Base-by-base conservation (phyloP, 2,888 invertebrate species). In the Chouioia cunea region DNA sequence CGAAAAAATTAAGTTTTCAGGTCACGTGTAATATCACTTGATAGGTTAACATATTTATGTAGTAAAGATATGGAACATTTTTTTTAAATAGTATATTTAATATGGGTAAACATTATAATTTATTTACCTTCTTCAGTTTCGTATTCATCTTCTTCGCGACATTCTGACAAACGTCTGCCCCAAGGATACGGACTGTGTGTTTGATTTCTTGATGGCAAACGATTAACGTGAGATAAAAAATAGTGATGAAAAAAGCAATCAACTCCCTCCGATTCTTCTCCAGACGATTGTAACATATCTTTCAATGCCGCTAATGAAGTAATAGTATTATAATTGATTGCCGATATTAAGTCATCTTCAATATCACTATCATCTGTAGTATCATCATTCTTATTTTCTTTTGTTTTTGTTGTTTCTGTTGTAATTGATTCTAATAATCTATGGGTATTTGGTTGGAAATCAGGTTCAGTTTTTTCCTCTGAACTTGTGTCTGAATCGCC, bases 71-170 rank as follows among this genome's bases (percentile, higher is more conserved):
- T 27, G 3, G 3, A 27, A 27, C 6, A 4, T 6, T 27, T 27
- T 27, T 27, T 6, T 27, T 6, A 27, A 4, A 27, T 27, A 27
- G 27, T 27, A 4, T 27, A 27, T 27, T 27, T 4, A 27, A 27
- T 4, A 27, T 3, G 3, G 6, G 3, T 27, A 27, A 27, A 4
- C 6, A 27, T 27, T 27, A 6, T 27, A 27, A 27, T 27, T 54
- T 10, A 54, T 23, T 56, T 70, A 85, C 85, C 82, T 79, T 85
- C 82, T 70, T 85, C 83, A n/a, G 83, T 82, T 76, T 93, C 93
- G 65, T 93, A 93, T 82, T 94, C 94, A 79, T 94, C 94, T 86
- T 94, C 94, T 82, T 94, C 94, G 72, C 92, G 89, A 82, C 94
- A 94, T 85, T 94, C 93, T 2, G 94, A 94, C 74, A 94, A 85